Evolutionary conservation across 2,113 vertebrate genomes (phyloP).

Genomic region (Myxocyprinus asiaticus): DNA sequence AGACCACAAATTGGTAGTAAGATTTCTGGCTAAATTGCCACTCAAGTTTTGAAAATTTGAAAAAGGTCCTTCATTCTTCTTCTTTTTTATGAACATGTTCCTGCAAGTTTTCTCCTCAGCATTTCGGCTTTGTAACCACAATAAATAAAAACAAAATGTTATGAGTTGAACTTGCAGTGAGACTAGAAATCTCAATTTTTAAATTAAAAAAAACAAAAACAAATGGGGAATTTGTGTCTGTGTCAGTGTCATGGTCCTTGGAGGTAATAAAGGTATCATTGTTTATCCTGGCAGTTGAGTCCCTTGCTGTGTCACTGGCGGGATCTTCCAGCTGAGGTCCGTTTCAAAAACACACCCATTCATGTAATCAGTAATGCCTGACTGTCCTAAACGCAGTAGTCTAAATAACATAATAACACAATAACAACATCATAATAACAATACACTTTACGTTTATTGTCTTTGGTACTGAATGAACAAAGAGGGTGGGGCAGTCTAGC

Average conservation of each 20-base stretch:
- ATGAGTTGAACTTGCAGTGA: no score
- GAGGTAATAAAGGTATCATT: constrained; percentile 44
- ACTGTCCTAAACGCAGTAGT: constrained; percentile 51
- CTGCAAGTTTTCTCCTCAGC: not conserved
- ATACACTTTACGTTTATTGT: constrained; percentile 5
- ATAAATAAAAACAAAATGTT: not conserved
- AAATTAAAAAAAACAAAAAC: not conserved
- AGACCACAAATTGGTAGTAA: constrained; percentile 2
- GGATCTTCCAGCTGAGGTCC: constrained; percentile 34
- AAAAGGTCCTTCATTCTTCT: not conserved
- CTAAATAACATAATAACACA: no score
- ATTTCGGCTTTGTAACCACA: not conserved
- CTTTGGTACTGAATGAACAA: constrained; percentile 38
- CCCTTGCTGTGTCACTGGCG: constrained; percentile 52
- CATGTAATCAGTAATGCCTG: constrained; percentile 52
- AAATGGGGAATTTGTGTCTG: not conserved
- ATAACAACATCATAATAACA: constrained; percentile 31
- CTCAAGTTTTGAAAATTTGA: not conserved
- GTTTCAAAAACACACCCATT: constrained; percentile 23
- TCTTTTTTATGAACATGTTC: not conserved
- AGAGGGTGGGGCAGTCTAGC: constrained; percentile 2
- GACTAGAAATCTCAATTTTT: no score
- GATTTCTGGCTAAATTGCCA: not conserved
- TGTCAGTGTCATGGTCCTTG: constrained; percentile 39
- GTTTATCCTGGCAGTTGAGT: constrained; percentile 54